Conservation (phyloP, 2,888 invertebrate species). For the Trissonchulus latispiculum region DNA sequence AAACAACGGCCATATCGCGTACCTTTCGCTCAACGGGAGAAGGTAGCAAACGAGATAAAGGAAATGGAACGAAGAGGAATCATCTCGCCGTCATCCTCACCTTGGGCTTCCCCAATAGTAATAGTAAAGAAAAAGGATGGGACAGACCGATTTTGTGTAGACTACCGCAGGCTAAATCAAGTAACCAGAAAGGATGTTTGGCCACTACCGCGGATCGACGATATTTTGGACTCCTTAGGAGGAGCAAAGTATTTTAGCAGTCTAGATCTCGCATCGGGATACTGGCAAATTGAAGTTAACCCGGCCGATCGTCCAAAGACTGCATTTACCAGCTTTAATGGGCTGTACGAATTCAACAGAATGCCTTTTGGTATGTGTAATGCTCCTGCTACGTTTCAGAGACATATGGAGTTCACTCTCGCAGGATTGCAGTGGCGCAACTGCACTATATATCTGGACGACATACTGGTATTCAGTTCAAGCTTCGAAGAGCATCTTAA, state of each 20-base stretch:
- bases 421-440: too few species aligned
- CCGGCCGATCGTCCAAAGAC: background rate
- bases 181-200: background rate
- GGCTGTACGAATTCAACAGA: too few species aligned
- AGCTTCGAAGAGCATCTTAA: too few species aligned
- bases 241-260: background rate
- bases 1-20: background rate
- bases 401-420: too few species aligned
- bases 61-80: constrained; percentile 1
- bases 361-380: too few species aligned
- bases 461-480: too few species aligned
- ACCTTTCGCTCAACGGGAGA: background rate
- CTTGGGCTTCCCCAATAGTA: constrained; percentile 2
- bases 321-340: too few species aligned
- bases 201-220: background rate
- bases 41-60: background rate
- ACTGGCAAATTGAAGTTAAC: background rate
- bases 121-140: constrained; percentile 2
- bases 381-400: too few species aligned
- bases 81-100: background rate
- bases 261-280: too few species aligned
- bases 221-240: background rate
- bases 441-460: too few species aligned
- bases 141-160: constrained; percentile 8
- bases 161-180: constrained; percentile 1